Evolutionary conservation across 2,888 invertebrate species (phyloP), one percentile per base, ranked within the genome.

Genomic region (Meloe dianella): DNA sequence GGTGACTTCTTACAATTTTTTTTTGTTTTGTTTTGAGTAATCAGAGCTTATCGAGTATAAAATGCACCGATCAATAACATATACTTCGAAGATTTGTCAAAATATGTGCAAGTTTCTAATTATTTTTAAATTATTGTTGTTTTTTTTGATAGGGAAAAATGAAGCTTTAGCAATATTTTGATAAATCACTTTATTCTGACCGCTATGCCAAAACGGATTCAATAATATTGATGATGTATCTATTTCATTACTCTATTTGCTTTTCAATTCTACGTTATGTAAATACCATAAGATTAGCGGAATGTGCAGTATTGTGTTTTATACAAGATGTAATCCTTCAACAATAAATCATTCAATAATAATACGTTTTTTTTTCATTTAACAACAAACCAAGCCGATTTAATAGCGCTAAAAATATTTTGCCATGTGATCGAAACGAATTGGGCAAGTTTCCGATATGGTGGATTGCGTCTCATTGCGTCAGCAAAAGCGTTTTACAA

Each of bases 231-330:
- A 57, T 61, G 14, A 59, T 47, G 56, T 56, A 17, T 57, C 32
- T 66, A 58, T 59, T 22, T 8, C 30, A 24, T 60, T 38, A 1
- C 38, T 8, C 56, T 57, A 57, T 63, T 24, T 63, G 29, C 57
- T 66, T 63, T 60, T 35, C 58, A 63, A 66, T 54, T 29, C 17
- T 67, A 67, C 59, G 64, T 59, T 66, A 61, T 67, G 67, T 67
- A 67, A 64, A 67, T 64, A 67, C 60, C 30, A 57, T 67, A 61
- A 20, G 10, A 54, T 54, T 54, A 54, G 24, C 22, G 20, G 20
- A 61, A 60, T 57, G 58, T 67, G 67, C 64, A 67, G 64, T 67
- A 67, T 67, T 67, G 67, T 67, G 54, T 54, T 61, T 61, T 60
- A 30, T 61, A 32, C 56, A 41, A 61, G n/a, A 67, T 14, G 22